A percentile compares a stretch with the other conserved stretches of the same genome.
Conservation (phyloP, 2,113 vertebrate species). For the Microcebus lehilahytsara region DNA sequence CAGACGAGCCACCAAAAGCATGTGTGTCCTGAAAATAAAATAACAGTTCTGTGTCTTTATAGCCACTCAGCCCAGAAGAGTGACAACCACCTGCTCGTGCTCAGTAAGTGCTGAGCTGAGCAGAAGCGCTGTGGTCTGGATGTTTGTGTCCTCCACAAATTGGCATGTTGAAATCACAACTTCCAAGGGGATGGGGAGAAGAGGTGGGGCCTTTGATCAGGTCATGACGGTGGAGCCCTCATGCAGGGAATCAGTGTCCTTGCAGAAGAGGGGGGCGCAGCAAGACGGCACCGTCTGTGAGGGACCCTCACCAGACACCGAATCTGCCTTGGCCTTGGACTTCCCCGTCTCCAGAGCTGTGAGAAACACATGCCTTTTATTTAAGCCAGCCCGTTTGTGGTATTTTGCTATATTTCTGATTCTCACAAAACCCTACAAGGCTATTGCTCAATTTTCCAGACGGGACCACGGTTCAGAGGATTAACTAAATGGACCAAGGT, state of each 20-base stretch:
- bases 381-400: neutral
- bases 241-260: neutral
- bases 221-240: neutral
- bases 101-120: neutral
- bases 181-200: neutral
- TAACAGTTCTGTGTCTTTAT: neutral
- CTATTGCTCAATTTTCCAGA: neutral
- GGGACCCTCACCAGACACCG: neutral
- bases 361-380: neutral
- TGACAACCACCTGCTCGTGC: fast-evolving
- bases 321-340: neutral
- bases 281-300: neutral
- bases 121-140: neutral
- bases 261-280: neutral
- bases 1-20: fast-evolving
- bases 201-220: neutral
- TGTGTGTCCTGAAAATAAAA: neutral
- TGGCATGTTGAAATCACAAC: neutral
- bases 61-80: neutral
- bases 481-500: neutral
- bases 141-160: too few relatives aligned
- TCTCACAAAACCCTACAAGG: neutral
- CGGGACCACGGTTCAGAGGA: neutral
- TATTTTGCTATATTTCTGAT: neutral
- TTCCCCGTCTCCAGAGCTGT: too few relatives aligned